Conservation (phyloP, 1,140 invertebrate species). For the Drosophila saltans region DNA sequence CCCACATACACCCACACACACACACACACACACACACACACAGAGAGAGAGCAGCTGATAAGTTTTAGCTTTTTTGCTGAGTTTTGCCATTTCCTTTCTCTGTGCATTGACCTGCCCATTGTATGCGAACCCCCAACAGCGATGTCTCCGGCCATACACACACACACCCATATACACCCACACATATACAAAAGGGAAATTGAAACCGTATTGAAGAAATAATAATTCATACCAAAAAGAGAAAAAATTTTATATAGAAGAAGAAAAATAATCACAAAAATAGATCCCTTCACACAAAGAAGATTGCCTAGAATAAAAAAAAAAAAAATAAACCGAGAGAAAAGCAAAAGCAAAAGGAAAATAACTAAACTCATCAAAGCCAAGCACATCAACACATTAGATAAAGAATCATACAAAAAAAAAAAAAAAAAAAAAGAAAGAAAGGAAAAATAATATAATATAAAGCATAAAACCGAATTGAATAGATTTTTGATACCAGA, state of each 20-base stretch:
- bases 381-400: constrained; percentile 13
- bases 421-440: not conserved
- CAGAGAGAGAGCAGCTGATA: constrained; percentile 5
- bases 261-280: constrained; percentile 14
- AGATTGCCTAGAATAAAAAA: constrained; percentile 1
- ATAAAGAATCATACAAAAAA: not conserved
- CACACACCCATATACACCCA: constrained; percentile 20
- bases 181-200: constrained; percentile 38
- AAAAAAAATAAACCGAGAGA: not conserved
- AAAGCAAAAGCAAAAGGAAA: not conserved
- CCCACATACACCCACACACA: not conserved
- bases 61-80: constrained; percentile 46
- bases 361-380: constrained; percentile 11
- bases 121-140: constrained; percentile 13
- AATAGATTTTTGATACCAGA: constrained; percentile 10
- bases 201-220: constrained; percentile 47
- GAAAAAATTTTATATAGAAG: not conserved
- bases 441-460: not conserved
- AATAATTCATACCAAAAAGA: constrained; percentile 50
- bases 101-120: constrained; percentile 49
- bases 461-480: not conserved
- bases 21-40: not conserved
- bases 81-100: constrained; percentile 31
- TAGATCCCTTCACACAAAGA: constrained; percentile 13
- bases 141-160: constrained; percentile 14